Conservation (phyloP, 2,888 invertebrate genomes). For the Argynnis bischoffii region DNA sequence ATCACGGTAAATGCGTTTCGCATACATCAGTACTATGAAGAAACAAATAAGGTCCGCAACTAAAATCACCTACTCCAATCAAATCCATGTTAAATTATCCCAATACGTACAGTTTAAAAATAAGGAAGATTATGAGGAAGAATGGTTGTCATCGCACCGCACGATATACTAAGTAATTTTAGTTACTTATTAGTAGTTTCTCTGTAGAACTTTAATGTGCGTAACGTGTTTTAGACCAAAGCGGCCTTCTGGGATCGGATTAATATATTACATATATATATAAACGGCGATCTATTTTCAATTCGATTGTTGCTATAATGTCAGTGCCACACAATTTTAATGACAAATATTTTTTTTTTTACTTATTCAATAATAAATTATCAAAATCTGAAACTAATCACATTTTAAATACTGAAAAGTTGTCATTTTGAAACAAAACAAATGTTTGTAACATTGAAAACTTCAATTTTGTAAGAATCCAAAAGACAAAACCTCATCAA, state of each 20-base stretch:
- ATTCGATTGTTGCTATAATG: conserved; percentile 22
- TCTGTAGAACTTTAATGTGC: conserved; percentile 16
- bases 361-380: background rate
- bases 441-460: background rate
- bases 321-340: conserved; percentile 7
- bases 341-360: background rate
- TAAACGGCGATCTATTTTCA: conserved; percentile 26
- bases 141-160: background rate
- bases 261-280: conserved; percentile 25
- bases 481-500: conserved; percentile 4
- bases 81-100: conserved; percentile 5
- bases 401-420: background rate
- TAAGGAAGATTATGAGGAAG: conserved; percentile 15
- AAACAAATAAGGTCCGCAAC: conserved; percentile 10
- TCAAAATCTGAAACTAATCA: background rate
- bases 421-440: background rate
- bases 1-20: background rate
- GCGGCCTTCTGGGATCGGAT: conserved; percentile 20
- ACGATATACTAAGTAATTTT: background rate
- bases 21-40: conserved; percentile 3
- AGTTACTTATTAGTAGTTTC: conserved; percentile 6
- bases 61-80: conserved; percentile 2
- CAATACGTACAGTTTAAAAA: conserved; percentile 5
- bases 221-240: conserved; percentile 12
- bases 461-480: background rate